Evolutionary conservation across 2,113 vertebrate genomes (phyloP), one percentile per base, ranked within the genome.

Genomic region (Istiophorus platypterus): DNA sequence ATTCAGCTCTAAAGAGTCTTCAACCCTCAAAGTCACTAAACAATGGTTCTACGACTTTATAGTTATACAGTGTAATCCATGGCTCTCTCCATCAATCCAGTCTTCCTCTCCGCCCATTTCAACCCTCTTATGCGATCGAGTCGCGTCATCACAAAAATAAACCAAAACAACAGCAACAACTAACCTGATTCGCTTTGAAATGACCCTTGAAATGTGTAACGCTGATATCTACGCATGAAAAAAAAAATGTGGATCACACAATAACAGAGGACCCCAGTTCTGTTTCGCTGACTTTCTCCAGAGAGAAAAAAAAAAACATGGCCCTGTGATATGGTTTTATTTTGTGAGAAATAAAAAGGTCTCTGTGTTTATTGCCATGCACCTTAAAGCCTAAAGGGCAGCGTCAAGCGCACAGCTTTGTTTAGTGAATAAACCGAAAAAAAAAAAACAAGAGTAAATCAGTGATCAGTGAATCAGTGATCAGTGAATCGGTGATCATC

Each of bases 121-220:
- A 76, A 79, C 71, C 59, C 29, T 82, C 74, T 74, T 39, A 85
- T 75, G 59, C 20, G 77, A 79, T 13, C 76, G 39, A 70, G 57
- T 63, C 24, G 61, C 72, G 84, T 86, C 81, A 88, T 78, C 75
- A 62, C 2, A 4, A 41, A 26, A 77, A 39, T 9, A 39, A 39
- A 39, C 41, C 37, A n/a, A 26, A 68, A 45, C 34, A 18, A 62
- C 22, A 52, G 29, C 49, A 20, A 37, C 34, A 39, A 39, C 24
- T n/a, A 26, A 20, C 7, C 18, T 34, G 34, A n/a, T 68, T 51
- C 6, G 8, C 34, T 39, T 64, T 39, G 0, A 51, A 72, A 20
- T n/a, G 4, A 65, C 26, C 8, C 13, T 0, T 34, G 29, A 39
- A 41, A 56, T 29, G 5, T 29, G 5, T 18, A 57, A 65, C 41